Evolutionary conservation across 2,888 invertebrate genomes (phyloP).

Genomic region (Pollenia angustigena): DNA sequence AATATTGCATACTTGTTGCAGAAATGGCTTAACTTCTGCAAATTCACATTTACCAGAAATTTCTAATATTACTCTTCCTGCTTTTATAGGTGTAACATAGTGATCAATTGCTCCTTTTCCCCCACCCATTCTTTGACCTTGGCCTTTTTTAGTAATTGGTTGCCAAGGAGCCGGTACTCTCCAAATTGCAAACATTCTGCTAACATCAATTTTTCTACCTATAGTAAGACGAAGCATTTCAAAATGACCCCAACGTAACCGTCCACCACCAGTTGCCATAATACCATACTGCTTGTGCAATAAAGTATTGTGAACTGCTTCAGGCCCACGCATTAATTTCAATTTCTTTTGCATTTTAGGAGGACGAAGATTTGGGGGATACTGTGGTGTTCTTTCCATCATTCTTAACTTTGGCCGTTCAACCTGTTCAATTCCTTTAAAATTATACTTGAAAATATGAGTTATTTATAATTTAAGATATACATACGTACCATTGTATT

Average conservation of each 20-base stretch:
- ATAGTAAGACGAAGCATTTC: constrained; percentile 93
- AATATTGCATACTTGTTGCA: constrained; percentile 90
- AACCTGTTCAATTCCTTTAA: constrained; percentile 89
- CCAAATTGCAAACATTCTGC: constrained; percentile 97
- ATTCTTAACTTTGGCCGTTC: constrained; percentile 89
- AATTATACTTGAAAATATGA: constrained; percentile 1
- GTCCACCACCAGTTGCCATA: constrained; percentile 93
- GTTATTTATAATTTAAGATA: no score
- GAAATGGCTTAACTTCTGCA: constrained; percentile 88
- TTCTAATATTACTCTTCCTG: constrained; percentile 96
- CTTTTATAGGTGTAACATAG: constrained; percentile 96
- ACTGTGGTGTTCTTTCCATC: constrained; percentile 90
- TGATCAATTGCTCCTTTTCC: constrained; percentile 98
- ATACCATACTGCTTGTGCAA: constrained; percentile 97
- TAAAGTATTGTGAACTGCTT: constrained; percentile 92
- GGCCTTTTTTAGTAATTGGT: constrained; percentile 94
- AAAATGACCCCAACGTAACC: constrained; percentile 91
- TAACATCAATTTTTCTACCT: constrained; percentile 91
- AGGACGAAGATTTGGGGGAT: constrained; percentile 88
- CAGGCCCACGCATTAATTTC: constrained; percentile 95
- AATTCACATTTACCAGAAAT: constrained; percentile 96
- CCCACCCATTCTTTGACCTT: constrained; percentile 97
- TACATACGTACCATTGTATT: constrained; percentile 87
- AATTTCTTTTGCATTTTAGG: constrained; percentile 94
- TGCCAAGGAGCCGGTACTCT: constrained; percentile 98